Evolutionary conservation across 2,113 vertebrate species (phyloP), one percentile per base, ranked within the genome.

Genomic region (Hydropotes inermis): DNA sequence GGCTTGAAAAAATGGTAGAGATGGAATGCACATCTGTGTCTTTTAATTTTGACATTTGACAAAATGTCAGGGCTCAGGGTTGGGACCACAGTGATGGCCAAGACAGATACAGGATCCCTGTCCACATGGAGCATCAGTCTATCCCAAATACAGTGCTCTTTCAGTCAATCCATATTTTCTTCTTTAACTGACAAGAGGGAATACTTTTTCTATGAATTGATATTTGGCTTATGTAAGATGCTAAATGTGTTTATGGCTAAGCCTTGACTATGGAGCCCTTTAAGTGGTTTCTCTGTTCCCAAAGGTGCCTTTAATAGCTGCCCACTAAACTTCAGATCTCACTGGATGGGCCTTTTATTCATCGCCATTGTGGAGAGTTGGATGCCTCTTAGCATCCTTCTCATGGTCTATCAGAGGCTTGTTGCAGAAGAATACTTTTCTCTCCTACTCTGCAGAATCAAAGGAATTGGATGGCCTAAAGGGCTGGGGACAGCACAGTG

Each of bases 171-270:
- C n/a, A 10, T 95, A 36, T 82, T 93, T 87, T 82, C 47, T 94
- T 94, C 23, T 91, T 85, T 89, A 64, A 87, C 39, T 88, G 47
- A 83, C 11, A 19, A 88, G 39, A 94, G 43, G 28, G 90, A 89
- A 91, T 86, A 55, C 91, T 87, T 96, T 96, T 79, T 55, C 36
- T 74, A 0, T 96, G 70, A 88, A 55, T 47, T 94, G 94, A 52
- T 50, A 50, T 94, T 50, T 88, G 33, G 28, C 13, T 91, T 95
- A 92, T 70, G 30, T 82, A 93, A 95, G 90, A 92, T 47, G 6
- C 47, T 96, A 87, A 27, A 55, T 87, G 25, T 85, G 23, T 87
- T 86, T 70, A 25, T 90, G 47, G 15, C 57, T 78, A 76, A 89
- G 13, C n/a, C 84, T 81, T 52, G 54, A 28, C 25, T 45, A 1